These are phyloP conservation scores for Esox niger DNA, from an alignment of 2,113 vertebrate genomes.

Conservation along the genomic window DNA sequence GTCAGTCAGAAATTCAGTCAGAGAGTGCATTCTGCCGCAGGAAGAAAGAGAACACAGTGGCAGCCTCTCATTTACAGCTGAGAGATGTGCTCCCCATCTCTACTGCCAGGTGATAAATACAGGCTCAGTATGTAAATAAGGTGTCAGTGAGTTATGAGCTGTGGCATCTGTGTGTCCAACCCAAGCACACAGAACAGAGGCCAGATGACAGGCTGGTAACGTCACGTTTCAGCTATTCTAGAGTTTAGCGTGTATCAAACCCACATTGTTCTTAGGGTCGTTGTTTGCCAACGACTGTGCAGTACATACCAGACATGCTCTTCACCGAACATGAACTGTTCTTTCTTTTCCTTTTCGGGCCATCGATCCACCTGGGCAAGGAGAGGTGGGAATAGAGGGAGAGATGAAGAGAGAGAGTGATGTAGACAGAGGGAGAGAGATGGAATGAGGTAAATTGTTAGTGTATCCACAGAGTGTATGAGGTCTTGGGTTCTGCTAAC, in stretches of 20 bases:
- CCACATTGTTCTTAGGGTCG: no score
- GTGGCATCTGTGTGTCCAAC: no score
- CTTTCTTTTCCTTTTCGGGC: slow-evolving; percentile 86
- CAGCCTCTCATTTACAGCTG: neutral
- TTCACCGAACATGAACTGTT: slow-evolving; percentile 90
- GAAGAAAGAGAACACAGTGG: neutral
- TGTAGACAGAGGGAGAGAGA: neutral
- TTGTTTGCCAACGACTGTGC: no score
- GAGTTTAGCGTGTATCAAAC: no score
- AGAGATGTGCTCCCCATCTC: slow-evolving; percentile 1
- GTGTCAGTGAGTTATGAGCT: no score
- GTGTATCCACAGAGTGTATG: neutral
- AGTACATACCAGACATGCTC: slow-evolving; percentile 83
- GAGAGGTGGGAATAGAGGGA: neutral
- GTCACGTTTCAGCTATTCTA: no score
- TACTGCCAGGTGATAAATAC: neutral
- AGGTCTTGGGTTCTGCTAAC: no score
- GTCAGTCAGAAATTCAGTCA: neutral
- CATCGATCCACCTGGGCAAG: slow-evolving; percentile 82
- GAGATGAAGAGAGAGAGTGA: slow-evolving; percentile 10
- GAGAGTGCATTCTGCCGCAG: neutral
- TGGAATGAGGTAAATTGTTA: neutral
- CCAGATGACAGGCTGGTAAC: no score
- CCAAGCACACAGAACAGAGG: no score
- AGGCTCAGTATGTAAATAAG: no score